Percentiles rank a stretch among this genome's conserved stretches.
phyloP scores from a whole-genome alignment of 2,888 invertebrate genomes.

The Rhodophaea formosa region DNA sequence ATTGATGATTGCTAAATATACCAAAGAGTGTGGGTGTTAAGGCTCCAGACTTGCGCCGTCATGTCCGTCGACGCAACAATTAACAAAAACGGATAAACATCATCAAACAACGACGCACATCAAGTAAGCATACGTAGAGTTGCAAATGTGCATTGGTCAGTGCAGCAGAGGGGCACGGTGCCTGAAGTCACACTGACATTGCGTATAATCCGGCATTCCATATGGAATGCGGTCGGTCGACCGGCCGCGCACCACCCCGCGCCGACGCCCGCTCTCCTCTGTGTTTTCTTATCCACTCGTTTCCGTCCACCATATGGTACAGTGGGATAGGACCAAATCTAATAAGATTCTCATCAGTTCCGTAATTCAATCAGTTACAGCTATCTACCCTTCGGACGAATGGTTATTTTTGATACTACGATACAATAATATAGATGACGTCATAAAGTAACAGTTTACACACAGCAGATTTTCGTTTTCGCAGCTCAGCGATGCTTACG shows the following conservation, averaged over 20 bases:
- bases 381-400: not conserved
- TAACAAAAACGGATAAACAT: conserved; percentile 31
- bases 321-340: conserved; percentile 67
- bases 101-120: conserved; percentile 21
- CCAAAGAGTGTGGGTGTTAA: conserved; percentile 32
- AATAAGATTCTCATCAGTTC: conserved; percentile 56
- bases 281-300: conserved; percentile 71
- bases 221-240: conserved; percentile 78
- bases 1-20: conserved; percentile 31
- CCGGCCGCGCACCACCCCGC: conserved; percentile 62
- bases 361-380: conserved; percentile 8
- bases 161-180: conserved; percentile 45
- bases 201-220: conserved; percentile 77
- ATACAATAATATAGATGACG: conserved; percentile 40
- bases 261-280: conserved; percentile 61
- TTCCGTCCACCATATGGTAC: conserved; percentile 73
- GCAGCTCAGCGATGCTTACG: conserved; percentile 9
- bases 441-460: conserved; percentile 32
- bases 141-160: conserved; percentile 48
- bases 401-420: not conserved
- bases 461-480: conserved; percentile 9
- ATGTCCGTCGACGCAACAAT: conserved; percentile 35
- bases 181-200: conserved; percentile 75
- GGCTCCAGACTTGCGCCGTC: conserved; percentile 47
- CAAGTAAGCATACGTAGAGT: conserved; percentile 38